phyloP scores from a whole-genome alignment of 2,113 vertebrate species.

The Noctilio leporinus region DNA sequence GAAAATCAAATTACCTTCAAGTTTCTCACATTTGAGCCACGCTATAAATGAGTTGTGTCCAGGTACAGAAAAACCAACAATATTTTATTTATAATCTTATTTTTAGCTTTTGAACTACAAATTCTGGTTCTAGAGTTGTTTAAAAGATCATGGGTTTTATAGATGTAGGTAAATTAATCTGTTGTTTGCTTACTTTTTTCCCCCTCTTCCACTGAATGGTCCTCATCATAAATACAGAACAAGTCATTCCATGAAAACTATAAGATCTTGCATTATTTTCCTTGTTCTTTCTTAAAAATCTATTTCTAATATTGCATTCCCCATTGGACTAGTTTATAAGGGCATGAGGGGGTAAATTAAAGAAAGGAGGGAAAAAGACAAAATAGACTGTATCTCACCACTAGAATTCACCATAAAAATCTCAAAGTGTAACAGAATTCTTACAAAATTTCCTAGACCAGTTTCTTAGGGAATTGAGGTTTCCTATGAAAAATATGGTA shows the following conservation, averaged over 20 bases:
- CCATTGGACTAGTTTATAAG: slow-evolving; percentile 81
- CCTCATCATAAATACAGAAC: slow-evolving; percentile 83
- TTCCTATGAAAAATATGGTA: slow-evolving; percentile 83
- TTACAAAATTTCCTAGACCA: slow-evolving; percentile 85
- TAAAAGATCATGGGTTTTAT: slow-evolving; percentile 90
- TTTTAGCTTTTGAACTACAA: slow-evolving; percentile 97
- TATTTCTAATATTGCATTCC: slow-evolving; percentile 90
- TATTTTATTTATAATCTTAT: slow-evolving; percentile 99
- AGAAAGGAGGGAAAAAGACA: slow-evolving; percentile 74
- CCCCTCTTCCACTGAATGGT: slow-evolving; percentile 85
- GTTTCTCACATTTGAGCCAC: slow-evolving; percentile 67
- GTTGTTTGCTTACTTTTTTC: slow-evolving; percentile 73
- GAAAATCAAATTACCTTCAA: slow-evolving; percentile 47
- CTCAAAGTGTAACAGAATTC: slow-evolving; percentile 84
- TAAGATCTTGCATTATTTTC: slow-evolving; percentile 77
- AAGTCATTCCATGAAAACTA: slow-evolving; percentile 91
- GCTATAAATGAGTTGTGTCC: slow-evolving; percentile 79
- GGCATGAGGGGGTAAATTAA: slow-evolving; percentile 74
- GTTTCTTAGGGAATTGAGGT: slow-evolving; percentile 78
- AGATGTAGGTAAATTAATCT: slow-evolving; percentile 90
- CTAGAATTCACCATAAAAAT: slow-evolving; percentile 88
- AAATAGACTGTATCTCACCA: slow-evolving; percentile 85
- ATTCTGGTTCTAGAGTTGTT: slow-evolving; percentile 94
- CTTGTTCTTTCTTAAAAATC: slow-evolving; percentile 85
- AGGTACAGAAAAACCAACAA: slow-evolving; percentile 92